Base-by-base conservation (phyloP, 2,797 vertebrate species). In the Ctenochaetus hawaiiensis region DNA sequence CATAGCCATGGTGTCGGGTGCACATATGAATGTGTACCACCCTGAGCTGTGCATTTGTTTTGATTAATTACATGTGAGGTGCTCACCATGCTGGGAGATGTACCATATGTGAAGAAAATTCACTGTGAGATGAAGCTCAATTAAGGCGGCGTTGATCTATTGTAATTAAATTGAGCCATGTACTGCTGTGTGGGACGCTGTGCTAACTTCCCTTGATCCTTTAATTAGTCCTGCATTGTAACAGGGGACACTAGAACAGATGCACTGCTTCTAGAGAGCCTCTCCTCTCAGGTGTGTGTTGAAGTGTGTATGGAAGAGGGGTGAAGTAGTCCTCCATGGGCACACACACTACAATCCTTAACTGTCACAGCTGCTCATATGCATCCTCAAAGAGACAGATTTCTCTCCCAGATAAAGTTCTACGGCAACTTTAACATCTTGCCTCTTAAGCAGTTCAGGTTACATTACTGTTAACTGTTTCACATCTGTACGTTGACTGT, bases 141-240 rank as follows among this genome's bases (percentile, higher is more conserved):
- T 92, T 90, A 91, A 81, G 70, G 74, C 20, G 8, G 49, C 13
- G 73, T 88, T 91, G 84, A 89, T 90, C 85, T 90, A 23, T 84
- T 77, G 81, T 89, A 87, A 93, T 92, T 84, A 80, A 88, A 88
- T 83, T 60, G 67, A 90, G 87, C 80, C 59, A 13, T 44, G 47
- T 51, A 48, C 78, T 72, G 82, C 79, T 83, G 84, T 74, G 84
- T 77, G 22, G 70, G 47, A 60, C n/a, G 45, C 75, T 57, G 79
- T 10, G 70, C 72, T 87, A 84, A 91, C 87, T 85, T 88, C 79
- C 71, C 71, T 20, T 57, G 75, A 87, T 90, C 59, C 80, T 87
- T 88, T 93, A 85, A 93, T 94, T 88, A 90, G 82, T 66, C 80
- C 81, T 82, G 17, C 43, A 14, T 75, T 78, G 86, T 79, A 85